These are phyloP conservation scores for Paedocypris micromegethes DNA, from an alignment of 2,797 vertebrate genomes.

Conservation along the genomic window DNA sequence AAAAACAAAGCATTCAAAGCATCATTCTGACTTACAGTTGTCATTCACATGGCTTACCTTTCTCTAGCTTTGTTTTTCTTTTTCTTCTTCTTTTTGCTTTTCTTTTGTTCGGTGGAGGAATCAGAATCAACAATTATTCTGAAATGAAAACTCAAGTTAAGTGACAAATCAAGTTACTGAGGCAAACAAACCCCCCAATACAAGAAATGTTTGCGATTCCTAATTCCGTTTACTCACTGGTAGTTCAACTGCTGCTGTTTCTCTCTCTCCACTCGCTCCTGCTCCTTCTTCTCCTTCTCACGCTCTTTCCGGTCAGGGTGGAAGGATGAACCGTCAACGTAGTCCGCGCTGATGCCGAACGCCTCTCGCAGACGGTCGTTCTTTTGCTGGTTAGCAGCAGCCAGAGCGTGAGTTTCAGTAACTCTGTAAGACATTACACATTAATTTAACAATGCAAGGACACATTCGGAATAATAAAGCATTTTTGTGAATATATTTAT, in stretches of 20 bases:
- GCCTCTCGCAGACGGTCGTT: constrained; percentile 84
- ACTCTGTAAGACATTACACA: constrained; percentile 57
- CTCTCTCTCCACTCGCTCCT: constrained; percentile 75
- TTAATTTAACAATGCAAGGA: not conserved
- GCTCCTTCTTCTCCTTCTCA: constrained; percentile 73
- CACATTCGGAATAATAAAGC: not conserved
- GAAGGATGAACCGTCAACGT: constrained; percentile 88
- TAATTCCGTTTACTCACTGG: constrained; percentile 54
- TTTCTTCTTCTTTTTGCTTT: constrained; percentile 81
- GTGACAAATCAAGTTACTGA: not conserved
- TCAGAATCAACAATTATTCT: constrained; percentile 73
- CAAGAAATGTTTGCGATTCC: not conserved
- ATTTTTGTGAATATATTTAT: not conserved
- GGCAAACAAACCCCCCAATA: not conserved
- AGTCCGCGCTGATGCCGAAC: constrained; percentile 83
- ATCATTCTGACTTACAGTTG: not conserved
- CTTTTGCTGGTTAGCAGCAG: constrained; percentile 89
- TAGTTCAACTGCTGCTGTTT: constrained; percentile 69
- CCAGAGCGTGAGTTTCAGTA: constrained; percentile 87
- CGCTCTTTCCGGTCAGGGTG: constrained; percentile 81
- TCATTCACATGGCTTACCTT: constrained; percentile 52
- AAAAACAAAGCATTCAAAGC: not conserved
- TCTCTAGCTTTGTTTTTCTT: constrained; percentile 73
- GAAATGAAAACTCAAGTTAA: not conserved
- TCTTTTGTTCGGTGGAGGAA: constrained; percentile 75